Percentiles rank a stretch among this genome's conserved stretches.
Evolutionary conservation across 2,888 invertebrate genomes (phyloP).

Genomic region (Carabus problematicus): DNA sequence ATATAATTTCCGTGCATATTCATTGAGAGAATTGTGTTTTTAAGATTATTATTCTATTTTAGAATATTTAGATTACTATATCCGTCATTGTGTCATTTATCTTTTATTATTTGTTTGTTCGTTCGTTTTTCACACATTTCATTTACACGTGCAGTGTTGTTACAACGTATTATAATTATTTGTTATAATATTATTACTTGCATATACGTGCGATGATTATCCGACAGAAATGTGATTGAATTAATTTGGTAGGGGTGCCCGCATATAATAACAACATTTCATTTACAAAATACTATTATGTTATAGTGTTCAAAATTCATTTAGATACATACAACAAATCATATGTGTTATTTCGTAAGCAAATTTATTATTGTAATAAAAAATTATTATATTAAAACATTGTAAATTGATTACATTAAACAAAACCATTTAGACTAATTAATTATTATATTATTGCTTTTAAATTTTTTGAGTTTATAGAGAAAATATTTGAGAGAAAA

Average conservation of each 20-base stretch:
- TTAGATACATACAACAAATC: constrained; percentile 32
- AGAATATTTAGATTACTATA: neutral
- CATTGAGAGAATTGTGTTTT: neutral
- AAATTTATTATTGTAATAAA: constrained; percentile 43
- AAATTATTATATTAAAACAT: constrained; percentile 38
- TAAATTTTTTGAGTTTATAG: constrained; percentile 8
- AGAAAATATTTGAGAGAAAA: neutral
- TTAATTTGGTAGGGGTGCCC: constrained; percentile 31
- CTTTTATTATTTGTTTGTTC: constrained; percentile 22
- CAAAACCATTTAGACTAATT: constrained; percentile 34
- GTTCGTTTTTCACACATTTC: constrained; percentile 35
- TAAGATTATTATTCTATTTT: too few species aligned
- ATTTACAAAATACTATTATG: constrained; percentile 37
- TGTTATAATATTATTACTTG: neutral
- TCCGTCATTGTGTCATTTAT: neutral
- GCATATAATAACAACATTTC: constrained; percentile 36
- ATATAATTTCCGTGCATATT: constrained; percentile 40
- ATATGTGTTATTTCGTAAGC: constrained; percentile 42
- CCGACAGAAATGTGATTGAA: constrained; percentile 27
- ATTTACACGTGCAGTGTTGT: constrained; percentile 13
- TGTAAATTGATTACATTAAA: constrained; percentile 39
- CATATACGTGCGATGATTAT: too few species aligned
- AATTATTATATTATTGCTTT: constrained; percentile 30
- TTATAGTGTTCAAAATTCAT: neutral
- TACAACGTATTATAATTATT: constrained; percentile 9